Conservation (phyloP, 2,888 invertebrate species). For the Xylophagus ater region DNA sequence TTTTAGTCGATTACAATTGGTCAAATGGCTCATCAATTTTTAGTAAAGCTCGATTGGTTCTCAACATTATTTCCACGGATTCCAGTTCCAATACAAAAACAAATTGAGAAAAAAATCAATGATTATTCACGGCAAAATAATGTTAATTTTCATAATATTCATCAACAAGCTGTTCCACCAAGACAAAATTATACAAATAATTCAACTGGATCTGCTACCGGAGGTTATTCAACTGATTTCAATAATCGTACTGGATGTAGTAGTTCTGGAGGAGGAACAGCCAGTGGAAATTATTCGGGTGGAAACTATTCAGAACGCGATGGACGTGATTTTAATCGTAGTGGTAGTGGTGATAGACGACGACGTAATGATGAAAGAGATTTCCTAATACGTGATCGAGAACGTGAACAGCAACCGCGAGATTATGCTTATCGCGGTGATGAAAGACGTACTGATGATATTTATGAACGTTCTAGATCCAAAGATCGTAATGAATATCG, state of each 20-base stretch:
- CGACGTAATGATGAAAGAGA: slow-evolving; percentile 16
- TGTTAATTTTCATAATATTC: slow-evolving; percentile 26
- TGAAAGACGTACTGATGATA: no score
- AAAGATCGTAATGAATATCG: slow-evolving; percentile 30
- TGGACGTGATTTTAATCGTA: slow-evolving; percentile 23
- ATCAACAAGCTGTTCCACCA: slow-evolving; percentile 2
- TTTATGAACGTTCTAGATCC: slow-evolving; percentile 19
- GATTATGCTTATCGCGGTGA: slow-evolving; percentile 21
- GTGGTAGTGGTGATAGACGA: slow-evolving; percentile 17
- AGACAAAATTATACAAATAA: neutral
- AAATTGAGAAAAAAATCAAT: slow-evolving; percentile 67
- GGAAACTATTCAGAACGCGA: slow-evolving; percentile 17
- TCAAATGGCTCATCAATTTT: slow-evolving; percentile 80
- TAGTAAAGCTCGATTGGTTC: slow-evolving; percentile 97
- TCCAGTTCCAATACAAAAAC: slow-evolving; percentile 94
- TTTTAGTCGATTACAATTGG: slow-evolving; percentile 69
- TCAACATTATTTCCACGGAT: slow-evolving; percentile 96
- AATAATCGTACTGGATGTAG: neutral
- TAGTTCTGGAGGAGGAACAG: slow-evolving; percentile 9
- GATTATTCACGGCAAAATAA: slow-evolving; percentile 47
- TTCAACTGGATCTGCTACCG: neutral
- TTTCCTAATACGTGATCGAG: slow-evolving; percentile 27
- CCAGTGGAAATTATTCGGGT: slow-evolving; percentile 12
- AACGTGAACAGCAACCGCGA: slow-evolving; percentile 23
- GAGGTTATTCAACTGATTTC: neutral